Evolutionary conservation across 2,113 vertebrate genomes (phyloP), one percentile per base, ranked within the genome.

Genomic region (Bombycilla garrulus): DNA sequence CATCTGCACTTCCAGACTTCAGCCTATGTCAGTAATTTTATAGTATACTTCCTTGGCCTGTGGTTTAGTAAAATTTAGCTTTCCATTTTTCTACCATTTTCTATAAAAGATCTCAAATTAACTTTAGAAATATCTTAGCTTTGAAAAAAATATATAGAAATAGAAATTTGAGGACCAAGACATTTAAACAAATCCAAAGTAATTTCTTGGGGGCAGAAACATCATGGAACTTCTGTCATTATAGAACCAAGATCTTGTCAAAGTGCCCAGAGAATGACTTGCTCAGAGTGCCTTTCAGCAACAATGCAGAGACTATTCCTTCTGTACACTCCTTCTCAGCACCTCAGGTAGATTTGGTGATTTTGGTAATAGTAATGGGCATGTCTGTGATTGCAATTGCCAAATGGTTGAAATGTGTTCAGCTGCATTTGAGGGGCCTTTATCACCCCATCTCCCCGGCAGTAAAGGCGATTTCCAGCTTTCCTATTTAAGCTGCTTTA

Each of bases 1-100:
- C 93, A 85, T 93, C 78, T 95, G 93, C 28, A 93, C 67, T 86
- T 94, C 93, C 93, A 95, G 92, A 93, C 81, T 90, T 96, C 26
- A 87, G 70, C 66, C 93, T 94, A 12, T 87, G 85, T 88, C 85
- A 94, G 66, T 94, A 86, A 78, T 95, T 93, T 80, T 90, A 64
- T 50, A 74, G 47, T 48, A 31, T 48, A 81, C n/a, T 72, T 90
- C 60, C 51, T 91, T 28, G 58, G 81, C 85, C 70, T 42, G 82
- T 25, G 3, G 38, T 76, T 90, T 69, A 90, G 60, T 44, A 92
- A 83, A 86, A 88, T 81, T 62, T 56, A 77, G 56, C 17, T 74
- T 88, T 73, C 57, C 64, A 28, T 83, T 90, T 77, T 77, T 16
- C 42, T 86, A 73, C 5, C 6, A 57, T 90, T 87, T 80, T 86